Conservation (phyloP, 2,888 invertebrate genomes). For the Gnatocerus cornutus region DNA sequence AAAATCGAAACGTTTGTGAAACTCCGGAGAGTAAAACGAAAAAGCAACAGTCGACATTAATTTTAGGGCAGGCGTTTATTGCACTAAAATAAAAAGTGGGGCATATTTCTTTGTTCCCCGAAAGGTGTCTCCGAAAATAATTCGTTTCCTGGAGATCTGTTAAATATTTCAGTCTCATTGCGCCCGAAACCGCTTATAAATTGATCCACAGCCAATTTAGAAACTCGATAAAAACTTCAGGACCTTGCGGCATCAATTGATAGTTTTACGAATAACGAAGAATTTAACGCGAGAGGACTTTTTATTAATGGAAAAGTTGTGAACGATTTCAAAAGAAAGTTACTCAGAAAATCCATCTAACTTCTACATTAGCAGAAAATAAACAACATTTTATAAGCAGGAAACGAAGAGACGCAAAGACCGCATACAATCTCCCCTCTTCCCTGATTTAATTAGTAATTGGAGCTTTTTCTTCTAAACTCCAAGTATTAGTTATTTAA, state of each 20-base stretch:
- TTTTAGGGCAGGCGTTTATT: too few relatives aligned
- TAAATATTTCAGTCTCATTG: conserved; percentile 29
- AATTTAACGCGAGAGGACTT: conserved; percentile 18
- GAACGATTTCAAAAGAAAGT: conserved; percentile 30
- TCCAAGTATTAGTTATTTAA: neutral
- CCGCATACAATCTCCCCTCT: neutral
- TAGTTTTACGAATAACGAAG: conserved; percentile 32
- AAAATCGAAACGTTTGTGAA: too few relatives aligned
- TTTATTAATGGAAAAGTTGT: conserved; percentile 43
- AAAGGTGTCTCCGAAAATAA: neutral
- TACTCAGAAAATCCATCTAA: conserved; percentile 29
- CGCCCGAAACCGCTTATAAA: conserved; percentile 5
- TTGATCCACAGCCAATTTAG: conserved; percentile 16
- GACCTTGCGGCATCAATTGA: conserved; percentile 25
- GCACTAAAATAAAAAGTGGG: neutral
- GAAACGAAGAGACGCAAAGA: neutral
- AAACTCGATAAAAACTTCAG: neutral
- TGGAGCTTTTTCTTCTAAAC: neutral
- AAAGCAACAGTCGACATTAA: too few relatives aligned
- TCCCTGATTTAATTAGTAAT: conserved; percentile 7
- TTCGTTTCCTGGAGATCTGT: conserved; percentile 4
- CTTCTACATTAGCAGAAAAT: conserved; percentile 37
- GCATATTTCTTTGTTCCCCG: neutral
- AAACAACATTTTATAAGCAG: conserved; percentile 18
- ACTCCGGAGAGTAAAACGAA: too few relatives aligned